phyloP scores from a whole-genome alignment of 2,888 invertebrate species.

The Aspidapion aeneum region DNA sequence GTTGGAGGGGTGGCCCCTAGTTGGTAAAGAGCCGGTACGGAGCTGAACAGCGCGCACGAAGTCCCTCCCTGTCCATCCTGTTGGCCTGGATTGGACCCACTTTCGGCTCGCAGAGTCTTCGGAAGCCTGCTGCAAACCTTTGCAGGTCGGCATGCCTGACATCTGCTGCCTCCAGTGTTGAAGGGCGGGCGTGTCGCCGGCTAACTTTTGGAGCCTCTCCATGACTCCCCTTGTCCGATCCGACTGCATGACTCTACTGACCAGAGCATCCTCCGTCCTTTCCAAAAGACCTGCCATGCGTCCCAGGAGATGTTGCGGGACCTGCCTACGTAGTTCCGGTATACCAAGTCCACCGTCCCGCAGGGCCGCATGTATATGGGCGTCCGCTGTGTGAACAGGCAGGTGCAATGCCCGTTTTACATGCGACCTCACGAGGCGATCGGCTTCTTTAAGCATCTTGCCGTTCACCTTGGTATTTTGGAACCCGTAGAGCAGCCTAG shows the following conservation, averaged over 20 bases:
- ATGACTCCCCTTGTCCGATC: too few relatives aligned
- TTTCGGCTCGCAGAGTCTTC: constrained; percentile 17
- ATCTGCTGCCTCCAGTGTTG: constrained; percentile 12
- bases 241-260: constrained; percentile 14
- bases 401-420: constrained; percentile 48
- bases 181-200: constrained; percentile 10
- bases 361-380: constrained; percentile 29
- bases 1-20: constrained; percentile 27
- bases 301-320: constrained; percentile 23
- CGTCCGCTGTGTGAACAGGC: constrained; percentile 43
- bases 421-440: constrained; percentile 13
- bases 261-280: constrained; percentile 11
- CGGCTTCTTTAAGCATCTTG: constrained; percentile 13
- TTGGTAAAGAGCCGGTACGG: constrained; percentile 27
- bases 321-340: constrained; percentile 20
- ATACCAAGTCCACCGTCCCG: constrained; percentile 34
- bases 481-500: constrained; percentile 38
- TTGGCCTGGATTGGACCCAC: constrained; percentile 17
- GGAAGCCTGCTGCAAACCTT: constrained; percentile 11
- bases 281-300: constrained; percentile 16
- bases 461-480: constrained; percentile 33
- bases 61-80: constrained; percentile 31
- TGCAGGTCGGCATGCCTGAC: constrained; percentile 8
- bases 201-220: constrained; percentile 8
- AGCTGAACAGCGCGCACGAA: constrained; percentile 30